Percentiles rank a stretch among this genome's conserved stretches.
Evolutionary conservation across 2,797 vertebrate species (phyloP).

Genomic region (Telmatherina bonti): DNA sequence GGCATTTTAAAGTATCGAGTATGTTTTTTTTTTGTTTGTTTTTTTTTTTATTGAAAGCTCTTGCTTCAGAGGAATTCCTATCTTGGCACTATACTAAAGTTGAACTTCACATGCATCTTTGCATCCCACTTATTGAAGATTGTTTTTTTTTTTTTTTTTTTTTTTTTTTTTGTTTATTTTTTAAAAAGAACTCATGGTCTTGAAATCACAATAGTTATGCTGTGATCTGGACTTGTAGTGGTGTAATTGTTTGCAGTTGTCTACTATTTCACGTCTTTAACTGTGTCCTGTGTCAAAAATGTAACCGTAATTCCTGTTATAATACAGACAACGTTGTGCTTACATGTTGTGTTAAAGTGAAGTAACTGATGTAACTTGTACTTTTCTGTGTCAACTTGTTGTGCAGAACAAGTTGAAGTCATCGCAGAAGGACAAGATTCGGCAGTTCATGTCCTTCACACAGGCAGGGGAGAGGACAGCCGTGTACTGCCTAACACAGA

Average conservation of each 20-base stretch:
- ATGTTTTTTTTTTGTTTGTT: no score
- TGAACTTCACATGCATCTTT: neutral
- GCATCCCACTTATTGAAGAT: neutral
- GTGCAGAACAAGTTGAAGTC: slow-evolving; percentile 94
- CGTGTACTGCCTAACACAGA: slow-evolving; percentile 92
- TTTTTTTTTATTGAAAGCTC: neutral
- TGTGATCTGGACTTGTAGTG: neutral
- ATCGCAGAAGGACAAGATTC: slow-evolving; percentile 95
- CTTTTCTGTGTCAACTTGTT: slow-evolving; percentile 22
- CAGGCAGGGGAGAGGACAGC: slow-evolving; percentile 94
- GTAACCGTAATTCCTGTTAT: neutral
- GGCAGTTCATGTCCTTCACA: slow-evolving; percentile 96
- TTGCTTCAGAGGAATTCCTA: neutral
- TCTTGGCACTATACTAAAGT: neutral
- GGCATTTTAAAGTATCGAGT: neutral
- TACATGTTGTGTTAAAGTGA: neutral
- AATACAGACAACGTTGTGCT: neutral
- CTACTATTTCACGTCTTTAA: neutral
- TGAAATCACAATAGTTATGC: neutral
- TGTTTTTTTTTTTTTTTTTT: no score
- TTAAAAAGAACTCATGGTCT: neutral
- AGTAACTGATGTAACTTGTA: neutral
- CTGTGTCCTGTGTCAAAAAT: neutral
- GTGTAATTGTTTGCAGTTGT: neutral
- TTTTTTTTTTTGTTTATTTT: no score